A percentile compares a stretch with the other conserved stretches of the same genome.
Conservation (phyloP, 2,113 vertebrate genomes). For the Naja naja region DNA sequence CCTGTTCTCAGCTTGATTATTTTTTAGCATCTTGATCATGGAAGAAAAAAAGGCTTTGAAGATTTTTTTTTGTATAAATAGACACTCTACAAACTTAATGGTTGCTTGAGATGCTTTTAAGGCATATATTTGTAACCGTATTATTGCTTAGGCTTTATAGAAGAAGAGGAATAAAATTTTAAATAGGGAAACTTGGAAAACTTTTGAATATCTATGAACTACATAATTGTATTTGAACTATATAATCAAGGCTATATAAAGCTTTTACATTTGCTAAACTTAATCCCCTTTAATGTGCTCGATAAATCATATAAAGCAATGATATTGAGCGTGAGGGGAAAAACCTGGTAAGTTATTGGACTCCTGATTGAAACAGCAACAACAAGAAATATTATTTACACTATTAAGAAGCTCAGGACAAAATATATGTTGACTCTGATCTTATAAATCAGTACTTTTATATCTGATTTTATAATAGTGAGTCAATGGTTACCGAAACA, state of each 20-base stretch:
- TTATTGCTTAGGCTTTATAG: background rate
- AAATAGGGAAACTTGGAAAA: background rate
- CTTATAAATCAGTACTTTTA: background rate
- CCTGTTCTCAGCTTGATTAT: background rate
- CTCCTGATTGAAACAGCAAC: background rate
- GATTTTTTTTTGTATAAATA: background rate
- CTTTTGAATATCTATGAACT: background rate
- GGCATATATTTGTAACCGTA: background rate
- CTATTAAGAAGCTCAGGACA: background rate
- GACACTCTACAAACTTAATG: background rate
- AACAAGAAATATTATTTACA: background rate
- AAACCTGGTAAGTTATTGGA: background rate
- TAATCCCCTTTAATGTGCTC: background rate
- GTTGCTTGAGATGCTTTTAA: background rate
- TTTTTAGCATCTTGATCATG: background rate
- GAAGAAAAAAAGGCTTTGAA: background rate
- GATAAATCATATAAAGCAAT: background rate
- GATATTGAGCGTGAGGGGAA: background rate
- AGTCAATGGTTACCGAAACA: background rate
- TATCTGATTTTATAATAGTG: background rate
- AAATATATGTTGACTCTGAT: background rate
- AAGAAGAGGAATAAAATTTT: background rate
- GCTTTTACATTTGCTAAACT: background rate
- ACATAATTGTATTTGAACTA: background rate
- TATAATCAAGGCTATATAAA: background rate